These are phyloP conservation scores for Mesorhabditis spiculigera DNA, from an alignment of 2,888 invertebrate species.

Conservation along the genomic window DNA sequence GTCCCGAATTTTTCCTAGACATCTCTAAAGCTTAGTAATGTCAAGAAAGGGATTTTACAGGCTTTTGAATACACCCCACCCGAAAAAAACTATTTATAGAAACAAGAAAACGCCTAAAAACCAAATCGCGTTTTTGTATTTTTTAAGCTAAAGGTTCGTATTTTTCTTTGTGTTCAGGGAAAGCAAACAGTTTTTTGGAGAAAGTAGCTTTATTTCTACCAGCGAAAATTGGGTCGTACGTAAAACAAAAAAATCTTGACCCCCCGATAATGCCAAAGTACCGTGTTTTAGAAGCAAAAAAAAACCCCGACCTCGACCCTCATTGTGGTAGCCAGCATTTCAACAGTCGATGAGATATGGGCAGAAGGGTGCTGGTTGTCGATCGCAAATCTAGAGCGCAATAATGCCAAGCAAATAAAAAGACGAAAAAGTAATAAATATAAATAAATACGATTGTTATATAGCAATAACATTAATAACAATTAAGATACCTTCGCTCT, in stretches of 20 bases:
- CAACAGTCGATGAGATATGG: conserved; percentile 94
- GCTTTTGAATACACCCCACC: too few relatives aligned
- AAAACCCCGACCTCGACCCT: conserved; percentile 36
- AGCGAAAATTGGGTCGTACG: too few relatives aligned
- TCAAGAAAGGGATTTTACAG: neutral
- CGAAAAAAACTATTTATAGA: neutral
- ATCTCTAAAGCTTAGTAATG: neutral
- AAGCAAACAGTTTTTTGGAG: too few relatives aligned
- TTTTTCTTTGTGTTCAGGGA: neutral
- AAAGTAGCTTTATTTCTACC: too few relatives aligned
- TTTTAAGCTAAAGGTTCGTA: neutral
- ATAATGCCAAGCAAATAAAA: conserved; percentile 63
- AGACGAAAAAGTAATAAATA: too few relatives aligned
- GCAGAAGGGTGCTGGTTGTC: conserved; percentile 70
- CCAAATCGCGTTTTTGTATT: neutral
- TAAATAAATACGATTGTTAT: too few relatives aligned
- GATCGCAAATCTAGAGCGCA: conserved; percentile 66
- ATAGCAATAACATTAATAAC: neutral
- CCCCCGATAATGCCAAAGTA: too few relatives aligned
- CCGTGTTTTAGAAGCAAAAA: neutral
- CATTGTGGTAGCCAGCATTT: conserved; percentile 80
- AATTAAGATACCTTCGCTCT: conserved; percentile 34
- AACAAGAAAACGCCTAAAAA: neutral
- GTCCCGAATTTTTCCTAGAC: neutral
- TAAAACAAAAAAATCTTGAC: too few relatives aligned